Conservation (phyloP, 2,888 invertebrate genomes). For the Drosophila monieri region DNA sequence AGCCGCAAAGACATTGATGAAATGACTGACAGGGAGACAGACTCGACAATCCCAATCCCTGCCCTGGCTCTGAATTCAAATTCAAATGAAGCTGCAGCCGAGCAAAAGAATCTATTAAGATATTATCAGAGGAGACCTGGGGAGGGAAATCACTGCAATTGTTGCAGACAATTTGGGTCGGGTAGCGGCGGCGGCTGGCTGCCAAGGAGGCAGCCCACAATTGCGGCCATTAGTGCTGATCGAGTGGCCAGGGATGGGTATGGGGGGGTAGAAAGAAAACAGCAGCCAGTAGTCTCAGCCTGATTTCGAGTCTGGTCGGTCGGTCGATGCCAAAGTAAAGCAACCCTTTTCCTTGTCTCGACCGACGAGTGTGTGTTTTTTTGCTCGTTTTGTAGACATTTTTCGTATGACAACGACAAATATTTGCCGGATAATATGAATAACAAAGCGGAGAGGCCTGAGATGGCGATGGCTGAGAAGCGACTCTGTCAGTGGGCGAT, state of each 20-base stretch:
- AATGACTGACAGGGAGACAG: conserved; percentile 39
- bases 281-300: conserved; percentile 6
- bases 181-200: conserved; percentile 22
- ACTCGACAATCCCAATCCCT: conserved; percentile 4
- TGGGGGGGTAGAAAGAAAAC: neutral
- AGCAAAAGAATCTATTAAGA: conserved; percentile 77
- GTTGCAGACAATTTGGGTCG: conserved; percentile 76
- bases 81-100: conserved; percentile 68
- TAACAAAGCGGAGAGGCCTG: conserved; percentile 68
- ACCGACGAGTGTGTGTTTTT: conserved; percentile 17
- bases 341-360: conserved; percentile 66
- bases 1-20: conserved; percentile 38
- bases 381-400: conserved; percentile 57
- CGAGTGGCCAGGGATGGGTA: conserved; percentile 1
- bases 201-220: conserved; percentile 54
- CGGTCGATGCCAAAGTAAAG: conserved; percentile 62
- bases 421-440: conserved; percentile 81
- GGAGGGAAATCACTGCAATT: conserved; percentile 69
- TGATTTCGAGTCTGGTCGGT: conserved; percentile 1
- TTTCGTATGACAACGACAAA: conserved; percentile 80
- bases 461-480: conserved; percentile 55
- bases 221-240: conserved; percentile 75
- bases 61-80: conserved; percentile 57
- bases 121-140: conserved; percentile 61
- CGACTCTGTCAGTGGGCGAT: conserved; percentile 23